phyloP scores from a whole-genome alignment of 2,113 vertebrate species.

The mouse (Mus musculus) region GRCm39 chr19:47469501-47470000 shows the following conservation, averaged over 20 bases:
- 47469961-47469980: not conserved
- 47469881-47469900: not conserved
- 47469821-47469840: not conserved
- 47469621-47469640: not conserved
- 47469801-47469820: not conserved
- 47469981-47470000: not conserved
- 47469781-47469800: not conserved
- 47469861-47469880: not conserved
- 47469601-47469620: not conserved
- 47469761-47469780: not conserved
- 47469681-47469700: not conserved
- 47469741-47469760: not conserved
- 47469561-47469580: not conserved
- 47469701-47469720: not conserved
- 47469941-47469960: not conserved
- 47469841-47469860: not conserved
- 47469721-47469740: not conserved
- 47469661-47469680: not conserved
- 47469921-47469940: not conserved
- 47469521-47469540: not conserved
- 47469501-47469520: not conserved
- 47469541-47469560: not conserved
- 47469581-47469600: not conserved
- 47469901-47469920: not conserved
- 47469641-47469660: not conserved